Evolutionary conservation across 2,113 vertebrate genomes (phyloP).

Genomic region (Zapus hudsonius): DNA sequence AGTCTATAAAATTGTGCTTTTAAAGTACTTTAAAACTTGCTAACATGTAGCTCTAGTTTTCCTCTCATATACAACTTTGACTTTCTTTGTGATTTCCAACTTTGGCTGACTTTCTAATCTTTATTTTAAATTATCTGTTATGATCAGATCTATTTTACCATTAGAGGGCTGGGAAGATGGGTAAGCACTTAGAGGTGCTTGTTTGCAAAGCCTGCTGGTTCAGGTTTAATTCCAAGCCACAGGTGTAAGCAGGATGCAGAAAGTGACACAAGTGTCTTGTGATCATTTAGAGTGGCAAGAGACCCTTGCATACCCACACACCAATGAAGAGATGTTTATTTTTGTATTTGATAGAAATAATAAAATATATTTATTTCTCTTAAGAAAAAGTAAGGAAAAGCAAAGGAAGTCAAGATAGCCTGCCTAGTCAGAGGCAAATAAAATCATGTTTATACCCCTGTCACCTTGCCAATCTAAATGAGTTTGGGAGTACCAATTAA

Average conservation of each 20-base stretch:
- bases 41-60: background rate
- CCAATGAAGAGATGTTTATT: too few species aligned
- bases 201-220: too few species aligned
- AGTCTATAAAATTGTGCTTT: background rate
- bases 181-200: too few species aligned
- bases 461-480: background rate
- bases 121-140: constrained; percentile 37
- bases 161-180: background rate
- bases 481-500: background rate
- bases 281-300: too few species aligned
- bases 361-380: background rate
- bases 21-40: background rate
- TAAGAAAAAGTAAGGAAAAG: background rate
- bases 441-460: background rate
- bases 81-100: background rate
- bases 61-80: background rate
- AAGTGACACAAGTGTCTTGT: too few species aligned
- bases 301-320: too few species aligned
- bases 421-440: background rate
- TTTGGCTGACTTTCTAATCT: background rate
- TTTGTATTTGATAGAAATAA: background rate
- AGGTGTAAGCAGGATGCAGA: too few species aligned
- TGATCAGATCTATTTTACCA: background rate
- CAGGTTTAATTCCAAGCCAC: too few species aligned
- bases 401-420: background rate